These are phyloP conservation scores for Augochlora pura DNA, from an alignment of 1,140 invertebrate genomes.

Conservation along the genomic window DNA sequence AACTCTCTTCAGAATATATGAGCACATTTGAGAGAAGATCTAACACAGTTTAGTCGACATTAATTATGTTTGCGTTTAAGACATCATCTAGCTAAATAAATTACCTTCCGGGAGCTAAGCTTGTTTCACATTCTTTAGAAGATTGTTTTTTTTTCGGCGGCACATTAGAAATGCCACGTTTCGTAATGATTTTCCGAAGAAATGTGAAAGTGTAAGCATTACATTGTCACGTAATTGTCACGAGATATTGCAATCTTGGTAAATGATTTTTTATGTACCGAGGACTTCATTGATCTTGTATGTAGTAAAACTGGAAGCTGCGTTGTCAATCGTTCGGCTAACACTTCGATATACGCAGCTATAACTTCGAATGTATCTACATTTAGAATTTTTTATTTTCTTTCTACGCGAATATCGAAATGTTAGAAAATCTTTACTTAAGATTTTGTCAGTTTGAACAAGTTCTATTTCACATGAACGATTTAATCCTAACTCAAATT, in stretches of 20 bases:
- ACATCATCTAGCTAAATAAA: background rate
- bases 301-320: slow-evolving; percentile 11
- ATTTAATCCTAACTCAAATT: too few species aligned
- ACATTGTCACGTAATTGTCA: background rate
- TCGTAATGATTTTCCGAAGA: background rate
- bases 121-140: background rate
- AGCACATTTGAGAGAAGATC: background rate
- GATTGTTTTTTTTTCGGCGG: background rate
- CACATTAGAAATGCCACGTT: background rate
- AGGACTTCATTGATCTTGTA: background rate
- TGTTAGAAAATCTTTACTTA: background rate
- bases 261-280: background rate
- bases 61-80: background rate
- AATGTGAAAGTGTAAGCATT: slow-evolving; percentile 1
- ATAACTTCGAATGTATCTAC: background rate
- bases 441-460: background rate
- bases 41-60: background rate
- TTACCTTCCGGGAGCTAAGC: background rate
- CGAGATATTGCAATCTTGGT: background rate
- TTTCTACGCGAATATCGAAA: background rate
- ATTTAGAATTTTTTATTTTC: background rate
- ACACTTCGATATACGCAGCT: background rate
- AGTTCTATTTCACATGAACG: too few species aligned
- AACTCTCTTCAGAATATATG: background rate
- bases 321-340: slow-evolving; percentile 4